Conservation (phyloP, 2,113 vertebrate species). For the Columbina picui region DNA sequence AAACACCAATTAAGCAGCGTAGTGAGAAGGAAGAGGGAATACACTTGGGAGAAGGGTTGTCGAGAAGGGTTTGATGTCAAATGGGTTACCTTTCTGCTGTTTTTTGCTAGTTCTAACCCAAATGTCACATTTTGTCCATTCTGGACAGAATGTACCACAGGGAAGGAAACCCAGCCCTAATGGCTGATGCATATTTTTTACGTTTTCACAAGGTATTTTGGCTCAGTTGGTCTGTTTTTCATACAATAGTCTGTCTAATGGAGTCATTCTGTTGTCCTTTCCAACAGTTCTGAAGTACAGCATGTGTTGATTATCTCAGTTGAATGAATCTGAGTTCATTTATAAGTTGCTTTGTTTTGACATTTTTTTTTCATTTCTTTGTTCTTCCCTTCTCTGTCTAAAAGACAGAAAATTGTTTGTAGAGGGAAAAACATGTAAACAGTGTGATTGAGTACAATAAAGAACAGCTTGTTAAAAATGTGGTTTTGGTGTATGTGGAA, state of each 20-base stretch:
- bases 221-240: background rate
- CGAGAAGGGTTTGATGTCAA: background rate
- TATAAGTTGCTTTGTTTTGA: slow-evolving; percentile 51
- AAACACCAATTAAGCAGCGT: background rate
- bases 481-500: background rate
- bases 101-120: background rate
- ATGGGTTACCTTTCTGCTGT: background rate
- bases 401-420: slow-evolving; percentile 13
- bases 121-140: background rate
- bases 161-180: background rate
- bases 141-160: background rate
- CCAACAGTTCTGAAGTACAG: slow-evolving; percentile 42
- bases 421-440: slow-evolving; percentile 16
- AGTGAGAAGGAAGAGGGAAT: background rate
- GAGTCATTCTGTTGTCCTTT: slow-evolving; percentile 8
- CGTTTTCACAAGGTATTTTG: slow-evolving; percentile 17
- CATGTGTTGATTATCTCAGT: slow-evolving; percentile 56
- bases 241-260: background rate
- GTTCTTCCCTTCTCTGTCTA: slow-evolving; percentile 10
- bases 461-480: slow-evolving; percentile 55
- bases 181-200: background rate
- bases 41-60: background rate
- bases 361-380: background rate
- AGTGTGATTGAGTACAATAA: slow-evolving; percentile 1
- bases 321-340: slow-evolving; percentile 52